These are phyloP conservation scores for Seriola aureovittata DNA, from an alignment of 2,113 vertebrate genomes.

Conservation along the genomic window DNA sequence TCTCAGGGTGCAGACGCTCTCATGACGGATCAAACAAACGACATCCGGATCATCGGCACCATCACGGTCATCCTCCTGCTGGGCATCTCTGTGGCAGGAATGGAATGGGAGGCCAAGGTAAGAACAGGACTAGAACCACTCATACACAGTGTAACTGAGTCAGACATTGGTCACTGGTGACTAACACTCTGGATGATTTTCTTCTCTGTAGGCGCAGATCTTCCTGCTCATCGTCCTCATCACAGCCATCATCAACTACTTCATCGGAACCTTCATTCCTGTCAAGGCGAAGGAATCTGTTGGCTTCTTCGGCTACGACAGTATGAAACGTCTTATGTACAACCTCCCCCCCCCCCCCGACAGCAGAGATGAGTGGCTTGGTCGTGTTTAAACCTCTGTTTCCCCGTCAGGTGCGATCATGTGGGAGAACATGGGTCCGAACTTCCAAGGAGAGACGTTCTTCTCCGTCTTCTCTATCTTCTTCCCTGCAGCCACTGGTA, in stretches of 20 bases:
- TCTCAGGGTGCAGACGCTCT: constrained; percentile 85
- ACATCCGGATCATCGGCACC: constrained; percentile 95
- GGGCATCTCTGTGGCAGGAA: constrained; percentile 97
- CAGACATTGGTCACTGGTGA: not conserved
- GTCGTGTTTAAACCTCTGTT: not conserved
- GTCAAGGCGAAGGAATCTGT: constrained; percentile 88
- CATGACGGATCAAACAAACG: constrained; percentile 93
- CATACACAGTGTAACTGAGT: not conserved
- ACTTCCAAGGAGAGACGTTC: constrained; percentile 90
- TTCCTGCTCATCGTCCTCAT: constrained; percentile 94
- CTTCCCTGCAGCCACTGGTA: constrained; percentile 98
- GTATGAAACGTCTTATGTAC: constrained; percentile 76
- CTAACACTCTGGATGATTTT: constrained; percentile 19
- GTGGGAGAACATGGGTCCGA: constrained; percentile 95
- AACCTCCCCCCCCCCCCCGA: not conserved
- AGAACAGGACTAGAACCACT: not conserved
- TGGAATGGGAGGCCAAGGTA: constrained; percentile 99
- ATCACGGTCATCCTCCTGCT: constrained; percentile 94
- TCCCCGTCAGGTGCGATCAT: constrained; percentile 88
- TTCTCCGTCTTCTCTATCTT: constrained; percentile 98
- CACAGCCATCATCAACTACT: constrained; percentile 92
- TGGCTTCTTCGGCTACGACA: constrained; percentile 94
- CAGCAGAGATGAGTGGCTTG: not conserved
- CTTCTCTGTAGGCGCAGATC: constrained; percentile 90
- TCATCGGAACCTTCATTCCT: constrained; percentile 95